Evolutionary conservation across 23 tunicate genomes (phyloP), one percentile per base, ranked within the genome.

Genomic region (Aplidium turbinatum): DNA sequence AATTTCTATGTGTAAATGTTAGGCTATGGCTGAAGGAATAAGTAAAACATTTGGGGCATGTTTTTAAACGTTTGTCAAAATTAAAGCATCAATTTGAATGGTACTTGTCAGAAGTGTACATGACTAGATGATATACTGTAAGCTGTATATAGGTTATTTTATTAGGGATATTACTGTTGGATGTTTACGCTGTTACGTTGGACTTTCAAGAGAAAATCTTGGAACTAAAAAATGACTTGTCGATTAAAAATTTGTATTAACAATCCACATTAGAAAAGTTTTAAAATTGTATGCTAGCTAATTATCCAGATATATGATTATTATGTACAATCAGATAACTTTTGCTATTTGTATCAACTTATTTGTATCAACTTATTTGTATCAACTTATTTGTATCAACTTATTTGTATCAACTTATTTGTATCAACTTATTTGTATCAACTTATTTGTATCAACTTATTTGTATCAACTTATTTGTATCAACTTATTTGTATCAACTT

Each of bases 211-310:
- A 60, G 31, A 29, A 60, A 60, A 25, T 60, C 9, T 29, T 60
- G 36, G 36, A 60, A 60, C 68, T 20, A 38, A 60, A 60, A 60
- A 26, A 60, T 30, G 68, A 25, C 36, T 60, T 60, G 68, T 54
- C 61, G 7, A 38, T 6, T 60, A 4, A 26, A 38, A 38, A 30
- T 29, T 60, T 29, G 68, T 29, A 29, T 20, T 28, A 60, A 20
- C 68, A 27, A 60, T 25, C 68, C 68, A 60, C 68, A 60, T 60
- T 29, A 60, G 68, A 60, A 60, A 60, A 60, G 36, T 60, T 60
- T 27, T 60, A 38, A 20, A 26, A 20, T 29, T 4, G 68, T 60
- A 29, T 60, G 68, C 50, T 60, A 60, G n/a, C 36, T 29, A 20
- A 11, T 20, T 60, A 60, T 38, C 68, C 68, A 25, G 68, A 60